These are phyloP conservation scores for Zophobas atratus DNA, from an alignment of 1,140 invertebrate genomes.

Conservation along the genomic window DNA sequence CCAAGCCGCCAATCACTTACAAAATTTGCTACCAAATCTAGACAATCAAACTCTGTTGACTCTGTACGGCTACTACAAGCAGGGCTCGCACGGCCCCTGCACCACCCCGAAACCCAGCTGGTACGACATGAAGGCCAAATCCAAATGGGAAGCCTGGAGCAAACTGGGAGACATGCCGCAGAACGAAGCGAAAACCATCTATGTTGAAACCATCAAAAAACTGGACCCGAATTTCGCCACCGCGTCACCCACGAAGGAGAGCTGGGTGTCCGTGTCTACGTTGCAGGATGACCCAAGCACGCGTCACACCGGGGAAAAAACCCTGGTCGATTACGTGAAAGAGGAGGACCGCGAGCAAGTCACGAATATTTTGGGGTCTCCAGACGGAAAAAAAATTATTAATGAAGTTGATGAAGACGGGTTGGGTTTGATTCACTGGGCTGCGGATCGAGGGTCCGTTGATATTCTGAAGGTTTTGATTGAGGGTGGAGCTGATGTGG, in stretches of 20 bases:
- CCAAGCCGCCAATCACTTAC: constrained; percentile 79
- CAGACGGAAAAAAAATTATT: constrained; percentile 66
- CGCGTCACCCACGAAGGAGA: constrained; percentile 46
- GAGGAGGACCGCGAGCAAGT: constrained; percentile 80
- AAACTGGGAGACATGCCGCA: constrained; percentile 78
- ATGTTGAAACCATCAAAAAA: constrained; percentile 79
- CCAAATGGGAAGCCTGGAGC: constrained; percentile 95
- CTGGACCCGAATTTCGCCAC: constrained; percentile 75
- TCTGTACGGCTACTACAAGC: constrained; percentile 92
- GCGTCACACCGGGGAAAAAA: constrained; percentile 77
- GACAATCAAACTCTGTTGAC: constrained; percentile 78
- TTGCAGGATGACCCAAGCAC: constrained; percentile 74
- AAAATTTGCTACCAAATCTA: constrained; percentile 74
- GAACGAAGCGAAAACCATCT: constrained; percentile 82
- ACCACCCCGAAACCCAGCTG: constrained; percentile 82
- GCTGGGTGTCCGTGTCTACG: constrained; percentile 84
- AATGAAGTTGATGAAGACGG: constrained; percentile 76
- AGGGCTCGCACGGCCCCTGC: constrained; percentile 85
- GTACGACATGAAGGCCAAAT: constrained; percentile 85
- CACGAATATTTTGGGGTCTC: constrained; percentile 59
- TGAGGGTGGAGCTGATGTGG: constrained; percentile 75
- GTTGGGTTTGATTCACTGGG: constrained; percentile 90
- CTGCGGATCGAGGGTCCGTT: constrained; percentile 83
- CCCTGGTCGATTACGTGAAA: constrained; percentile 85
- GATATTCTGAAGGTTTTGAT: constrained; percentile 76